Conservation (phyloP, 2,113 vertebrate genomes). For the Chloroceryle aenea region DNA sequence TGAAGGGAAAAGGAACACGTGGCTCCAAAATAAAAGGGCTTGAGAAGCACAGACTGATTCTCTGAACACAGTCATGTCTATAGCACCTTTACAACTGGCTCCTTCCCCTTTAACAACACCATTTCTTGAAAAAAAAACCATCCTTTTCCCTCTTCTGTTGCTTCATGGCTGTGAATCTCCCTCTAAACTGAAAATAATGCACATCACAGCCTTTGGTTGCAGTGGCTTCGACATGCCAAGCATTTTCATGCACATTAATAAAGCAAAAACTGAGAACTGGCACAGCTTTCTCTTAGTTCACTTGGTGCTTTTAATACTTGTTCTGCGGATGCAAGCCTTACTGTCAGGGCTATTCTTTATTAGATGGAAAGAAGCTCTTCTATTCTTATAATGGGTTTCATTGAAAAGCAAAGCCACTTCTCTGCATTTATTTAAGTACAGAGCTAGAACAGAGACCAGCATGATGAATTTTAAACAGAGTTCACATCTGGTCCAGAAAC, state of each 20-base stretch:
- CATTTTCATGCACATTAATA: slow-evolving; percentile 30
- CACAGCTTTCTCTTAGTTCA: neutral
- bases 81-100: neutral
- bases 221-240: neutral
- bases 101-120: neutral
- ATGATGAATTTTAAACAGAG: slow-evolving; percentile 74
- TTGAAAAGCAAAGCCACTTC: slow-evolving; percentile 63
- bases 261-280: neutral
- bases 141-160: neutral
- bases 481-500: slow-evolving; percentile 78
- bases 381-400: slow-evolving; percentile 53
- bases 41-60: neutral
- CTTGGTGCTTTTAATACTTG: slow-evolving; percentile 36
- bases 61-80: neutral
- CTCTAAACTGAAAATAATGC: slow-evolving; percentile 14
- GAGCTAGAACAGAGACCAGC: slow-evolving; percentile 61
- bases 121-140: neutral
- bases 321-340: neutral
- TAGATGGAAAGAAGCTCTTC: slow-evolving; percentile 34
- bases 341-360: slow-evolving; percentile 49
- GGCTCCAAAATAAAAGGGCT: neutral
- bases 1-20: neutral
- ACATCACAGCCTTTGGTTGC: neutral
- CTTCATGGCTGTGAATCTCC: neutral
- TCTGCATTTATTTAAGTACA: slow-evolving; percentile 65